Percentiles rank a stretch among this genome's conserved stretches.
Conservation (phyloP, 2,888 invertebrate species). For the Ceraclea dissimilis region DNA sequence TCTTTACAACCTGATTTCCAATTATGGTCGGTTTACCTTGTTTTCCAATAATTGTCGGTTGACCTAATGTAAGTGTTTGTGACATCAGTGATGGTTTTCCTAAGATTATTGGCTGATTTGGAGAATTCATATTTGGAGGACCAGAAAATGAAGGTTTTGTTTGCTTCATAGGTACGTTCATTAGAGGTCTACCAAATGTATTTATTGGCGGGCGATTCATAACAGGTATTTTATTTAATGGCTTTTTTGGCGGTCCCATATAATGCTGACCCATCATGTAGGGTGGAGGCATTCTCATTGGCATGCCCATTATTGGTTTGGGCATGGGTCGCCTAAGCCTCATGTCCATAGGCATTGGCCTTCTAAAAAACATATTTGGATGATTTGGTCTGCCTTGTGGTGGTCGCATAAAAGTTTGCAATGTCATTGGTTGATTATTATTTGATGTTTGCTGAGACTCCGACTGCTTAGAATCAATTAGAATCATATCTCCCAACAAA, state of each 20-base stretch:
- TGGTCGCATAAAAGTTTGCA: slow-evolving; percentile 43
- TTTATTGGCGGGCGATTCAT: slow-evolving; percentile 23
- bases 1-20: slow-evolving; percentile 35
- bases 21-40: slow-evolving; percentile 28
- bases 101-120: slow-evolving; percentile 31
- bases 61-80: slow-evolving; percentile 26
- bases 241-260: slow-evolving; percentile 26
- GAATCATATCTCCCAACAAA: slow-evolving; percentile 28
- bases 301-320: slow-evolving; percentile 37
- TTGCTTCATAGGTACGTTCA: slow-evolving; percentile 15
- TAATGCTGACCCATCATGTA: slow-evolving; percentile 35
- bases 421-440: slow-evolving; percentile 39
- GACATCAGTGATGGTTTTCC: slow-evolving; percentile 41
- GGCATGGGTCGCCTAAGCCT: slow-evolving; percentile 37
- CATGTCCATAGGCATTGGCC: slow-evolving; percentile 44
- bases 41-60: slow-evolving; percentile 26
- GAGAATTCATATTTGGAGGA: not conserved
- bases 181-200: slow-evolving; percentile 19
- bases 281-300: slow-evolving; percentile 27
- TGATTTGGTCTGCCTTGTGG: slow-evolving; percentile 29
- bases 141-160: not conserved
- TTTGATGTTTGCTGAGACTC: slow-evolving; percentile 35
- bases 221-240: slow-evolving; percentile 20
- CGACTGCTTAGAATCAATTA: not conserved
- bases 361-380: slow-evolving; percentile 35